Conservation (phyloP, 2,113 vertebrate species). For the Oncorhynchus masou region DNA sequence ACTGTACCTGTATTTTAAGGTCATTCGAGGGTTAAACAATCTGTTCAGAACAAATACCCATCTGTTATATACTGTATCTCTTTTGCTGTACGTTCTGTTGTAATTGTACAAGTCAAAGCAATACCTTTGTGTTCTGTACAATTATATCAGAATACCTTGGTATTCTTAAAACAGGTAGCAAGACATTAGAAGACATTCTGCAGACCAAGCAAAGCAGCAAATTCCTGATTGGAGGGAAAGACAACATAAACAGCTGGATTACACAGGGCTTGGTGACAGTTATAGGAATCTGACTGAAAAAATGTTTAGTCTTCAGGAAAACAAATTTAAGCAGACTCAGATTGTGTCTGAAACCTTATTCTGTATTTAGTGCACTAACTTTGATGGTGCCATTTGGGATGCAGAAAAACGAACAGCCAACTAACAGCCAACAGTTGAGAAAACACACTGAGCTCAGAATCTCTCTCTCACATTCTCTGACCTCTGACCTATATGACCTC, state of each 20-base stretch:
- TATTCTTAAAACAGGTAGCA: not conserved
- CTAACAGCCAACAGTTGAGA: slow-evolving; percentile 35
- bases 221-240: slow-evolving; percentile 1
- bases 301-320: slow-evolving; percentile 37
- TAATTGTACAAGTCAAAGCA: not conserved
- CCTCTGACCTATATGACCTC: slow-evolving; percentile 36
- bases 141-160: not conserved
- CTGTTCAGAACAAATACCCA: too few relatives aligned
- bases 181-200: not conserved
- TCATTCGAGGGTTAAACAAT: too few relatives aligned
- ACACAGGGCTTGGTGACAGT: slow-evolving; percentile 3
- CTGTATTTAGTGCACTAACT: too few relatives aligned
- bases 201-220: not conserved
- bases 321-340: slow-evolving; percentile 5
- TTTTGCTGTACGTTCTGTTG: too few relatives aligned
- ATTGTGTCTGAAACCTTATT: too few relatives aligned
- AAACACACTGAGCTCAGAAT: slow-evolving; percentile 14
- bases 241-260: not conserved
- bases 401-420: slow-evolving; percentile 9
- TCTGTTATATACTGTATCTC: too few relatives aligned
- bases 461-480: slow-evolving; percentile 26
- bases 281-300: slow-evolving; percentile 21
- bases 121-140: not conserved
- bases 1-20: too few relatives aligned
- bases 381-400: too few relatives aligned